Conservation (phyloP, 2,888 invertebrate genomes). For the Synanthedon vespiformis region DNA sequence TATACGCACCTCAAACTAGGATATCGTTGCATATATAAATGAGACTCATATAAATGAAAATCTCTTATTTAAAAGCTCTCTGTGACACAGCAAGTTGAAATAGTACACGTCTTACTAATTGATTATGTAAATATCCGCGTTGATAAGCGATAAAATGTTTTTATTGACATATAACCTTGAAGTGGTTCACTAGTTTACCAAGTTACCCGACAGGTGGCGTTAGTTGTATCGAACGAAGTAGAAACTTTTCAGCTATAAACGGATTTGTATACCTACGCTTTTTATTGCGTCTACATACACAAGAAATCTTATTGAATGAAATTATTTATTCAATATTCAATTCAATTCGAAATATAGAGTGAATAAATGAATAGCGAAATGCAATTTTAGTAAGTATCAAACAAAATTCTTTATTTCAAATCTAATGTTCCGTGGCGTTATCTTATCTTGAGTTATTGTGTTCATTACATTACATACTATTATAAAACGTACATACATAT, state of each 20-base stretch:
- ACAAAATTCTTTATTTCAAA: slow-evolving; percentile 1
- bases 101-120: background rate
- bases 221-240: slow-evolving; percentile 20
- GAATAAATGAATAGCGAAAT: too few relatives aligned
- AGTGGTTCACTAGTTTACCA: slow-evolving; percentile 20
- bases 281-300: too few relatives aligned
- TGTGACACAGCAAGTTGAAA: too few relatives aligned
- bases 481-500: too few relatives aligned
- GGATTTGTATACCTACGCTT: too few relatives aligned
- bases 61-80: too few relatives aligned
- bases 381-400: slow-evolving; percentile 1
- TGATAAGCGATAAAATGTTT: background rate
- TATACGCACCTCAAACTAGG: too few relatives aligned
- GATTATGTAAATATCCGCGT: slow-evolving; percentile 1
- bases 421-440: slow-evolving; percentile 2
- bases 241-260: slow-evolving; percentile 15
- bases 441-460: slow-evolving; percentile 6
- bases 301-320: too few relatives aligned
- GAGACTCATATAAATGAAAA: too few relatives aligned
- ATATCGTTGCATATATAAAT: too few relatives aligned
- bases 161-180: slow-evolving; percentile 15
- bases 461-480: slow-evolving; percentile 1
- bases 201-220: slow-evolving; percentile 55
- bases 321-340: too few relatives aligned
- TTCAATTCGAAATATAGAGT: too few relatives aligned